These are phyloP conservation scores for Brachionus koreanus DNA, from an alignment of 1,140 invertebrate species.

Conservation along the genomic window DNA sequence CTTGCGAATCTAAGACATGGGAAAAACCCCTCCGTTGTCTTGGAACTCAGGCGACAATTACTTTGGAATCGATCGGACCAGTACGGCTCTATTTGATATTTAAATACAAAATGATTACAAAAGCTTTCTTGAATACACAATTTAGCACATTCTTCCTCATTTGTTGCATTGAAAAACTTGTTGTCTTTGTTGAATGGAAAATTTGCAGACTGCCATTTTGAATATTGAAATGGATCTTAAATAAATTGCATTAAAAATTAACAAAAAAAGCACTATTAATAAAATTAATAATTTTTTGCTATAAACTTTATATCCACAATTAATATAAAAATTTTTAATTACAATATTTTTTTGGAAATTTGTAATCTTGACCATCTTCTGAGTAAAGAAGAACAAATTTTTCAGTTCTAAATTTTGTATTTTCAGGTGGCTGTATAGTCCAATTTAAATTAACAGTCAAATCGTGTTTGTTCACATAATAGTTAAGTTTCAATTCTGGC, in stretches of 20 bases:
- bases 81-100: neutral
- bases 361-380: slow-evolving; percentile 11
- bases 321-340: neutral
- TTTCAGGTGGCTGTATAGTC: neutral
- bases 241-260: neutral
- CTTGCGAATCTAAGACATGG: neutral
- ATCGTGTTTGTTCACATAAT: neutral
- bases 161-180: slow-evolving; percentile 5
- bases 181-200: slow-evolving; percentile 1
- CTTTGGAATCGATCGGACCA: neutral
- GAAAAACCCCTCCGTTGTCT: neutral
- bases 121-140: neutral
- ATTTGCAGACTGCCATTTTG: neutral
- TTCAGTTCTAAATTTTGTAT: slow-evolving; percentile 5
- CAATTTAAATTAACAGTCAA: slow-evolving; percentile 1
- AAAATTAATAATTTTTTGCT: no score
- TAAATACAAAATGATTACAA: slow-evolving; percentile 41
- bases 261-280: neutral
- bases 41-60: neutral
- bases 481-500: neutral
- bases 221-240: neutral
- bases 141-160: slow-evolving; percentile 26
- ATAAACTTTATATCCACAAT: no score
- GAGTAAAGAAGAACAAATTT: slow-evolving; percentile 30
- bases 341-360: slow-evolving; percentile 40